phyloP scores from a whole-genome alignment of 2,888 invertebrate genomes.

The Meganola albula region DNA sequence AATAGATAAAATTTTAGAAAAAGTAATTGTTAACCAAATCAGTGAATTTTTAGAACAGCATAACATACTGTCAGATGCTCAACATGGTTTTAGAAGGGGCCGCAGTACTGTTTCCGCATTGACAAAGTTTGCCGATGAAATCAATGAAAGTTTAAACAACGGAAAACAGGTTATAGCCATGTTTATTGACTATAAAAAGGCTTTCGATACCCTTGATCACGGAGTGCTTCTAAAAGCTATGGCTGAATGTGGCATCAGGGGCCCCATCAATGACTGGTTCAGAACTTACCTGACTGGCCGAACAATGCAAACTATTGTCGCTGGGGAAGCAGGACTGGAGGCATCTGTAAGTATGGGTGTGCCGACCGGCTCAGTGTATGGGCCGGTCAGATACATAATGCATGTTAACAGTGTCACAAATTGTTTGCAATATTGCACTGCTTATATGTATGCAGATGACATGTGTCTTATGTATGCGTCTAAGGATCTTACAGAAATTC shows the following conservation, averaged over 20 bases:
- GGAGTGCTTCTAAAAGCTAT: slow-evolving; percentile 1
- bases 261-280: slow-evolving; percentile 2
- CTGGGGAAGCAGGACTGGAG: not conserved
- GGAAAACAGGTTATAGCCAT: not conserved
- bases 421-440: not conserved
- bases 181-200: slow-evolving; percentile 1
- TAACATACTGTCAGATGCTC: not conserved
- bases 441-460: slow-evolving; percentile 1
- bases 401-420: not conserved
- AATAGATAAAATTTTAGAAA: slow-evolving; percentile 3
- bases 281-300: slow-evolving; percentile 1
- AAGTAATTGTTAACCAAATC: not conserved
- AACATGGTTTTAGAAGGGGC: slow-evolving; percentile 1
- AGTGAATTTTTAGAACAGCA: not conserved
- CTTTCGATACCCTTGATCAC: slow-evolving; percentile 5
- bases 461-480: no score
- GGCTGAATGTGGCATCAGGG: slow-evolving; percentile 7
- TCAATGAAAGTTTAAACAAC: not conserved
- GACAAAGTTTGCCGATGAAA: not conserved
- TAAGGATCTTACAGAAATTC: no score
- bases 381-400: slow-evolving; percentile 2
- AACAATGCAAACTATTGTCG: not conserved
- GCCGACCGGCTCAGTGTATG: slow-evolving; percentile 1
- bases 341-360: not conserved
- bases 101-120: not conserved